Conservation (phyloP, 2,113 vertebrate species). For the Antechinus flavipes region DNA sequence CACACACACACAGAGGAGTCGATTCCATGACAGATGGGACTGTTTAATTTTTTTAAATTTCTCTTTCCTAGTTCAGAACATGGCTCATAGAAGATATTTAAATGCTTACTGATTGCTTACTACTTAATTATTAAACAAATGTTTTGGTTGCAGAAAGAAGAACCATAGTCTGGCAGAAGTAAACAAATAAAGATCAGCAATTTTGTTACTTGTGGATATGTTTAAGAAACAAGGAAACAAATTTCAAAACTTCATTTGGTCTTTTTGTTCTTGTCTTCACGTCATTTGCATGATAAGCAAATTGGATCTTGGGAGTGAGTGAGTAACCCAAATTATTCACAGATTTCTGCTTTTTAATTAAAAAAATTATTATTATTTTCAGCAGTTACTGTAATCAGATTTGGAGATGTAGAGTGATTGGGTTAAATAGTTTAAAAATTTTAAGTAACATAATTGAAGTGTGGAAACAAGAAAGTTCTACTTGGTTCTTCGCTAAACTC, state of each 20-base stretch:
- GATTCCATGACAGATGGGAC: not conserved
- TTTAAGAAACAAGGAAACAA: not conserved
- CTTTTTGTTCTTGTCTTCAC: not conserved
- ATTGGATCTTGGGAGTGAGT: not conserved
- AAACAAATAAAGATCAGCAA: not conserved
- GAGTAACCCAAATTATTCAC: not conserved
- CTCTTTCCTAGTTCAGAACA: not conserved
- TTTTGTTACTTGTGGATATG: not conserved
- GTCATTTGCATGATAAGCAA: not conserved
- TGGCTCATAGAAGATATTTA: not conserved
- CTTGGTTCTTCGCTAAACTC: not conserved
- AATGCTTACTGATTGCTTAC: not conserved
- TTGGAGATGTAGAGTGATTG: not conserved
- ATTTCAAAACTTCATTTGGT: not conserved
- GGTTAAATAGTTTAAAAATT: not conserved
- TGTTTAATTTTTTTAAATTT: not conserved
- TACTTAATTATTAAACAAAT: not conserved
- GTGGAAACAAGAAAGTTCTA: not conserved
- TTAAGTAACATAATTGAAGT: not conserved
- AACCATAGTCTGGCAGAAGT: not conserved
- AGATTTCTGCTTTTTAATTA: too few species aligned
- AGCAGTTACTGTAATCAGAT: not conserved
- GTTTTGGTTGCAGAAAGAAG: not conserved
- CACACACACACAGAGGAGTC: not conserved
- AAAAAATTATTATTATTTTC: too few species aligned